A percentile compares a stretch with the other conserved stretches of the same genome.
phyloP scores from a whole-genome alignment of 2,888 invertebrate species.

The Calameuta pallipes region DNA sequence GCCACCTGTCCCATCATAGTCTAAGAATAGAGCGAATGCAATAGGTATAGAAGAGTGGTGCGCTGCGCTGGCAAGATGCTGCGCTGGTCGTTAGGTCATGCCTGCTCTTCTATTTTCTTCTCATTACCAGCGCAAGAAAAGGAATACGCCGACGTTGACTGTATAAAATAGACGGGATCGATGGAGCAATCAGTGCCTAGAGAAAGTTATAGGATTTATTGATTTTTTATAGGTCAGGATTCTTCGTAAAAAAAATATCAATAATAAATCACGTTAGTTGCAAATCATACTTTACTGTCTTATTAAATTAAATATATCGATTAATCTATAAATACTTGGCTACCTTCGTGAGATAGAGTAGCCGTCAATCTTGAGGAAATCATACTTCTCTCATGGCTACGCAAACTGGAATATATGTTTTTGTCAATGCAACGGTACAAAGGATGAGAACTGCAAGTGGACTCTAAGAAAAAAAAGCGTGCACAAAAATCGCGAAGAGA shows the following conservation, averaged over 20 bases:
- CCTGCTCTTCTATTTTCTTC: conserved; percentile 27
- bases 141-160: conserved; percentile 21
- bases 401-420: not conserved
- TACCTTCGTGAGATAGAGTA: not conserved
- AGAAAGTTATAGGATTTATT: not conserved
- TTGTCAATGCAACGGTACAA: conserved; percentile 3
- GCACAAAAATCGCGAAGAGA: not conserved
- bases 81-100: conserved; percentile 39
- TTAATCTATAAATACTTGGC: not conserved
- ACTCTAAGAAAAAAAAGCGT: conserved; percentile 25
- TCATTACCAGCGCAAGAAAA: conserved; percentile 28
- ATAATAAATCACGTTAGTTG: not conserved
- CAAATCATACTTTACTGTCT: not conserved
- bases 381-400: not conserved
- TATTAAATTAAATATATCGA: not conserved
- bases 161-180: conserved; percentile 7
- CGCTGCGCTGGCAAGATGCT: conserved; percentile 34
- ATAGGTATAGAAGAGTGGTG: conserved; percentile 22
- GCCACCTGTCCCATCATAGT: conserved; percentile 16
- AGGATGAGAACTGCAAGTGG: conserved; percentile 23
- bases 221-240: not conserved
- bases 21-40: conserved; percentile 24
- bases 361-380: not conserved
- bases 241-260: not conserved
- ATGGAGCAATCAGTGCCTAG: not conserved